phyloP scores from a whole-genome alignment of 2,797 vertebrate species.

The Gastrophryne carolinensis region DNA sequence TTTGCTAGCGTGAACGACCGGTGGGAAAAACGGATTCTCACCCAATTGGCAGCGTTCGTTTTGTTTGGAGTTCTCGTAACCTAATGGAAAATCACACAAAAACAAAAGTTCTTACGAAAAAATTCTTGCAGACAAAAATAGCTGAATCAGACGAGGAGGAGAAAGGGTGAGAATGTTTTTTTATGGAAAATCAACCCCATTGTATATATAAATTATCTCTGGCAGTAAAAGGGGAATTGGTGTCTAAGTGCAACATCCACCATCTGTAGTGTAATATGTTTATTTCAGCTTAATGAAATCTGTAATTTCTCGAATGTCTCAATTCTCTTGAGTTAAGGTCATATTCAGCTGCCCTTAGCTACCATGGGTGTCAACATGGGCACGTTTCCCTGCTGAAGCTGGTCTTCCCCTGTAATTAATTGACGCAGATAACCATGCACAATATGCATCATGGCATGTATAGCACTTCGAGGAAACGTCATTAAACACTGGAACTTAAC shows the following conservation, averaged over 20 bases:
- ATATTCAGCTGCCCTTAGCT: background rate
- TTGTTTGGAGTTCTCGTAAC: no score
- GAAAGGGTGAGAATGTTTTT: no score
- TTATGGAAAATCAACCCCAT: no score
- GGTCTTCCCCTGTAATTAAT: slow-evolving; percentile 24
- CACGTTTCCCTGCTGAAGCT: background rate
- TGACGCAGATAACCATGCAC: slow-evolving; percentile 6
- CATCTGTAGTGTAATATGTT: background rate
- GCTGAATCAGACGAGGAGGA: no score
- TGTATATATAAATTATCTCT: no score
- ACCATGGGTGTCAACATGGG: background rate
- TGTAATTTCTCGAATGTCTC: background rate
- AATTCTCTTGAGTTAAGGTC: background rate
- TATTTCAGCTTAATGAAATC: background rate
- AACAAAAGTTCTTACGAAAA: no score
- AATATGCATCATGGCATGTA: slow-evolving; percentile 30
- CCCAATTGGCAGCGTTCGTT: no score
- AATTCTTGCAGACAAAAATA: no score
- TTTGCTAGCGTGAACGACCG: no score
- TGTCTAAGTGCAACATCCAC: background rate
- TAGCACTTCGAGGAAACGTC: slow-evolving; percentile 49
- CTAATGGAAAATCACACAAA: no score
- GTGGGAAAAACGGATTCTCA: no score
- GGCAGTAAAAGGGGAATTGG: no score
- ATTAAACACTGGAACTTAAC: slow-evolving; percentile 50